A percentile compares a stretch with the other conserved stretches of the same genome.
phyloP scores from a whole-genome alignment of 1,140 invertebrate genomes.

The Dendroctonus ponderosae region DNA sequence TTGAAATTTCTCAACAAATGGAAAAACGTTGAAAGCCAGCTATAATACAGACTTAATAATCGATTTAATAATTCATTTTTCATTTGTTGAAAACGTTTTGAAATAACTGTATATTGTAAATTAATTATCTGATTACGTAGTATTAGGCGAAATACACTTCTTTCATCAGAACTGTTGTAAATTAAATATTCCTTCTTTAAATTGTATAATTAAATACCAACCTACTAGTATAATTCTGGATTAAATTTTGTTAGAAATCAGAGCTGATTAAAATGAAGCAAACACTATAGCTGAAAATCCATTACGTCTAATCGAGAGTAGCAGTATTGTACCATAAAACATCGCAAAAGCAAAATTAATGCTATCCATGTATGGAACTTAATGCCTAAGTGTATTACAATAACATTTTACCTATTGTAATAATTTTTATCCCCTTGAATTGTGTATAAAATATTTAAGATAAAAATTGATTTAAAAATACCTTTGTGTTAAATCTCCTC shows the following conservation, averaged over 20 bases:
- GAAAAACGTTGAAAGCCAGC: neutral
- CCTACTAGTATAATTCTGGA: conserved; percentile 3
- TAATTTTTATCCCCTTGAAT: conserved; percentile 29
- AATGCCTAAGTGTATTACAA: conserved; percentile 26
- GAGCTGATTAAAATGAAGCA: neutral
- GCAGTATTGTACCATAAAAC: neutral
- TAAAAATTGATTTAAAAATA: conserved; percentile 16
- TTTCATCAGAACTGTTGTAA: conserved; percentile 19
- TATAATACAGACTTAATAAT: neutral
- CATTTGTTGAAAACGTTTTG: neutral
- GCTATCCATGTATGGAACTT: neutral
- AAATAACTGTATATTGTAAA: conserved; percentile 1
- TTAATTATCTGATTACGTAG: neutral
- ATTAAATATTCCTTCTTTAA: conserved; percentile 16
- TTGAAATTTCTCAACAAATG: neutral
- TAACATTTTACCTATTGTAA: conserved; percentile 27
- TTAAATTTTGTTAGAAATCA: conserved; percentile 4
- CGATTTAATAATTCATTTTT: neutral
- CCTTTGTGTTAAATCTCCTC: neutral
- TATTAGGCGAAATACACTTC: neutral
- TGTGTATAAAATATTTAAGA: conserved; percentile 31
- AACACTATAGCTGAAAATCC: neutral
- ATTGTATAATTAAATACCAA: conserved; percentile 3
- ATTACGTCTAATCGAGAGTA: neutral
- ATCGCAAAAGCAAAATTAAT: neutral